Conservation (phyloP, 2,888 invertebrate species). For the Hermaeophaga mercurialis region DNA sequence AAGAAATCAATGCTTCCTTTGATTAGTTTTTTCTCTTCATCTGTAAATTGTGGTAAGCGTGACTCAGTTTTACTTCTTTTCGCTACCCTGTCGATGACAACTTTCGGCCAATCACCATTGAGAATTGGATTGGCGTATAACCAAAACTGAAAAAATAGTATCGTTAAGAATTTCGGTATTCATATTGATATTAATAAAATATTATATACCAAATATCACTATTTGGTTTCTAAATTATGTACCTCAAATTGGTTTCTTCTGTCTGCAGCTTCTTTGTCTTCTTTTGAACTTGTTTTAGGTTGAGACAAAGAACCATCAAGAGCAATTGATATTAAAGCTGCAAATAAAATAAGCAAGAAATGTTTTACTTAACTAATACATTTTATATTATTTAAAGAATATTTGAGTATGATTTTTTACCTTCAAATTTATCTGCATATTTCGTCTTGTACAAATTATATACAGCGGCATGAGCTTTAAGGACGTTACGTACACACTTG, state of each 20-base stretch:
- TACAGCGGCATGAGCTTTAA: constrained; percentile 68
- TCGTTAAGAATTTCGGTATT: no score
- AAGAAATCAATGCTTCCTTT: constrained; percentile 17
- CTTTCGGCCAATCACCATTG: constrained; percentile 14
- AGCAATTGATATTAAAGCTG: constrained; percentile 16
- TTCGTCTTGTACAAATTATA: constrained; percentile 51
- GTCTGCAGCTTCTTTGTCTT: constrained; percentile 6
- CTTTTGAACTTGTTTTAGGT: background rate
- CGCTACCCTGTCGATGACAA: background rate
- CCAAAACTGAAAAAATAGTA: constrained; percentile 16
- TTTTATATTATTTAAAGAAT: no score
- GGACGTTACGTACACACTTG: constrained; percentile 64
- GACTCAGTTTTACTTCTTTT: background rate
- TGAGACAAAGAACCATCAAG: constrained; percentile 25
- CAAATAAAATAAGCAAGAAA: background rate
- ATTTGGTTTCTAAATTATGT: background rate
- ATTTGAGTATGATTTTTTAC: no score
- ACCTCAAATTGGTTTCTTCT: constrained; percentile 23
- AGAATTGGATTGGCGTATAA: constrained; percentile 21
- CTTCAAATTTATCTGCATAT: background rate
- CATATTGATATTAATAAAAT: background rate
- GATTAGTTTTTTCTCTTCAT: constrained; percentile 4
- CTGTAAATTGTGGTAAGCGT: constrained; percentile 6
- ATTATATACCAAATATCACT: background rate
- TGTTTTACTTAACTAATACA: no score